Evolutionary conservation across 2,113 vertebrate genomes (phyloP).

Genomic region (Silurus asotus): DNA sequence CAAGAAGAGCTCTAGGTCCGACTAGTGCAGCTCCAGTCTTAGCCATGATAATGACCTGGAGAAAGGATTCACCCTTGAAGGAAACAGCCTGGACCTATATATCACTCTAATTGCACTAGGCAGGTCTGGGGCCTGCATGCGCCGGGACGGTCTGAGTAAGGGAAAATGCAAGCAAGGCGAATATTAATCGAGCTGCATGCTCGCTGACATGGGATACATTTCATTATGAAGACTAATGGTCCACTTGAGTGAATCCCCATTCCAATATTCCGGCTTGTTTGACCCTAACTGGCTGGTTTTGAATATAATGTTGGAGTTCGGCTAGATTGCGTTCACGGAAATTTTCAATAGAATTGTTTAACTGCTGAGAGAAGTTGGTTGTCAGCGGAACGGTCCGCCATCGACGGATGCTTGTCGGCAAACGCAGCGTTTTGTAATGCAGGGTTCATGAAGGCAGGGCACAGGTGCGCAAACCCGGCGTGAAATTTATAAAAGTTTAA

Average conservation of each 20-base stretch:
- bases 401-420: neutral
- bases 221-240: conserved; percentile 72
- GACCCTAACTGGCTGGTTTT: conserved; percentile 62
- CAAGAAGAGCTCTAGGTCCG: neutral
- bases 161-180: conserved; percentile 63
- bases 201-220: conserved; percentile 57
- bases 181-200: conserved; percentile 66
- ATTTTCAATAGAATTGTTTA: conserved; percentile 24
- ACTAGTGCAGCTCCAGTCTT: conserved; percentile 41
- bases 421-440: neutral
- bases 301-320: conserved; percentile 58
- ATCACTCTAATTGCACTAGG: conserved; percentile 72
- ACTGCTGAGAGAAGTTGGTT: neutral
- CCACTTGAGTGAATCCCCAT: conserved; percentile 61
- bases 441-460: neutral
- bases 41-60: conserved; percentile 41
- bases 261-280: conserved; percentile 68
- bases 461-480: neutral
- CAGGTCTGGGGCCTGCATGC: conserved; percentile 60
- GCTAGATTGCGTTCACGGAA: conserved; percentile 40
- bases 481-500: neutral
- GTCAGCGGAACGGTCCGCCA: neutral
- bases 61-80: conserved; percentile 40
- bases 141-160: conserved; percentile 65
- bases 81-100: conserved; percentile 60